These are phyloP conservation scores for Xestoiulus laeticollis DNA, from an alignment of 2,888 invertebrate species.

Conservation along the genomic window DNA sequence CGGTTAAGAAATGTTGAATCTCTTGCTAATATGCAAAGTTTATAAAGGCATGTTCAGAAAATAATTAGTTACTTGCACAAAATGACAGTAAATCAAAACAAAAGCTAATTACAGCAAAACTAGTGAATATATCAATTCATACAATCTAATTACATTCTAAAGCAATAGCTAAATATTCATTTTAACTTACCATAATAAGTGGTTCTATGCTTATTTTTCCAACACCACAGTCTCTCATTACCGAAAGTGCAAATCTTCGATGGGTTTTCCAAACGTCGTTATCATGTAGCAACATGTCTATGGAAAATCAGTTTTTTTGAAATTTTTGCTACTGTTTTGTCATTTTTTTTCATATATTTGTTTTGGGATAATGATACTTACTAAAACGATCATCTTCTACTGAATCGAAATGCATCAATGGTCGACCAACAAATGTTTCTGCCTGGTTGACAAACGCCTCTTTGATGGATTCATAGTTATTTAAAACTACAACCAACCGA, in stretches of 20 bases:
- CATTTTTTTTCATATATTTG: not conserved
- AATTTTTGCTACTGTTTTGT: not conserved
- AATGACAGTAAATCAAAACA: no score
- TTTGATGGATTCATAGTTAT: constrained; percentile 27
- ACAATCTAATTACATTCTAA: no score
- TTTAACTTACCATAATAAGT: constrained; percentile 44
- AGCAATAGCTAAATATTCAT: no score
- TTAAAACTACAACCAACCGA: constrained; percentile 24
- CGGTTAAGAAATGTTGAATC: constrained; percentile 48
- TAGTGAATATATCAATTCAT: no score
- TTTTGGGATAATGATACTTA: not conserved
- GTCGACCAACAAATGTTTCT: not conserved
- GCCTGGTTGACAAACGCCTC: constrained; percentile 43
- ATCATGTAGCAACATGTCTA: not conserved
- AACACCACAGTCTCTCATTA: constrained; percentile 44
- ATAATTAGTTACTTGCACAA: not conserved
- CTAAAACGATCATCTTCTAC: not conserved
- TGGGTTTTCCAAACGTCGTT: constrained; percentile 45
- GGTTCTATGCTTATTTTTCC: constrained; percentile 47
- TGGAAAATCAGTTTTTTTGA: not conserved
- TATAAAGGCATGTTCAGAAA: not conserved
- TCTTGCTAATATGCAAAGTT: constrained; percentile 16
- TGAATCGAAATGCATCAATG: not conserved
- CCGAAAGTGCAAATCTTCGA: constrained; percentile 29
- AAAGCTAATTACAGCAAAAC: no score